Evolutionary conservation across 2,888 invertebrate genomes (phyloP).

Genomic region (Neoscelio sp.): DNA sequence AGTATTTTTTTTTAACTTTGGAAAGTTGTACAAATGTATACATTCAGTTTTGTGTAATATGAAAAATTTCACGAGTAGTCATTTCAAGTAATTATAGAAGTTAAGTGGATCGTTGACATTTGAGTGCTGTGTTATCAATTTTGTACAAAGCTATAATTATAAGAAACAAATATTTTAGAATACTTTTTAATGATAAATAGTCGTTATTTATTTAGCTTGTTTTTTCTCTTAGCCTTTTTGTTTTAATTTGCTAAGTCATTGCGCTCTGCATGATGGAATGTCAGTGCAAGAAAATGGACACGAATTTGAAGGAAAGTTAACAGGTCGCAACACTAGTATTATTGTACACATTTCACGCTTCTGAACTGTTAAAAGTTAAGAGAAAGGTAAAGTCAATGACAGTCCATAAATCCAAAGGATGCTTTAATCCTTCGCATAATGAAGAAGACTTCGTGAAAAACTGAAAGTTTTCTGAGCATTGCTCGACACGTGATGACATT

Average conservation of each 20-base stretch:
- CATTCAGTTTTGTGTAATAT: no score
- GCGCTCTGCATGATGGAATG: neutral
- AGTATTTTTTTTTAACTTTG: no score
- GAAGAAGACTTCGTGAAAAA: conserved; percentile 45
- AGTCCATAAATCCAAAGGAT: conserved; percentile 45
- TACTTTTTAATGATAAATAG: no score
- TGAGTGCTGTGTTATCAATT: no score
- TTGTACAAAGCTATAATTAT: no score
- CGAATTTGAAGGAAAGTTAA: conserved; percentile 50
- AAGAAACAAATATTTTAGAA: no score
- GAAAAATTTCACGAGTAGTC: no score
- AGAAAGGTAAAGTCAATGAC: conserved; percentile 48
- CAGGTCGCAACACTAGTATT: conserved; percentile 46
- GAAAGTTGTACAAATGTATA: no score
- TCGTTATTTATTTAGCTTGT: no score
- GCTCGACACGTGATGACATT: conserved; percentile 21
- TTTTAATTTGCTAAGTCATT: conserved; percentile 21
- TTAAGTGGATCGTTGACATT: no score
- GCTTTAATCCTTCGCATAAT: conserved; percentile 43
- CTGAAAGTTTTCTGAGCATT: neutral
- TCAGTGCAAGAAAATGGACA: conserved; percentile 21
- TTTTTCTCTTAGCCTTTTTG: neutral
- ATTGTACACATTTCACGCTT: conserved; percentile 35
- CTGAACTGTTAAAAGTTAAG: conserved; percentile 29
- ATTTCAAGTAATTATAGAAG: no score